Evolutionary conservation across 2,797 vertebrate species (phyloP).

Genomic region (Sarcoramphus papa): DNA sequence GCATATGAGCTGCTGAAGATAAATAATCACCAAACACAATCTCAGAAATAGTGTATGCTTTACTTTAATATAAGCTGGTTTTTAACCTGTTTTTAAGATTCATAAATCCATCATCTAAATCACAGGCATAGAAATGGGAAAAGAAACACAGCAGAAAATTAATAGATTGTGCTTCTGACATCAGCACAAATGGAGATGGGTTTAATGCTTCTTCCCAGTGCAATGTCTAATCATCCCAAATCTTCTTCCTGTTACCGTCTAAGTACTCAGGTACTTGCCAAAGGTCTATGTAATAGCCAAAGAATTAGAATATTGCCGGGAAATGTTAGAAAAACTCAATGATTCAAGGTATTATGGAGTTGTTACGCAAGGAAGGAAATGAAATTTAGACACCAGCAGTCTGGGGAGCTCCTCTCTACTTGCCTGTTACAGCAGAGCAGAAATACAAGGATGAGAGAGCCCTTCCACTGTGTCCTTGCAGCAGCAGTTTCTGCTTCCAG

Average conservation of each 20-base stretch:
- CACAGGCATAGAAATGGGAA: background rate
- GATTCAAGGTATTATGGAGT: background rate
- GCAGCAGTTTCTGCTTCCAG: background rate
- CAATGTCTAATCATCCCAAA: background rate
- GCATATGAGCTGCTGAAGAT: background rate
- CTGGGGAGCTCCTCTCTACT: background rate
- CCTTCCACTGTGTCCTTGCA: background rate
- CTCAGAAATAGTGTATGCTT: background rate
- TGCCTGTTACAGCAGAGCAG: background rate
- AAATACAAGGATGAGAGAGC: background rate
- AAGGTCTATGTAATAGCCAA: background rate
- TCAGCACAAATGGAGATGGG: background rate
- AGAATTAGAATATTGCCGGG: background rate
- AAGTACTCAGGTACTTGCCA: background rate
- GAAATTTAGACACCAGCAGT: accelerated
- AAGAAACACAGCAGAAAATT: background rate
- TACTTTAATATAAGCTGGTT: background rate
- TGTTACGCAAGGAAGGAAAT: background rate
- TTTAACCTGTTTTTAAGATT: background rate
- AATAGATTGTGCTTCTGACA: background rate
- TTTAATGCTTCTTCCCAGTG: background rate
- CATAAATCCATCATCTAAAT: background rate
- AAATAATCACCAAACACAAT: background rate
- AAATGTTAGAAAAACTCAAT: background rate
- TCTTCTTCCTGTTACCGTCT: background rate